Percentiles rank a stretch among this genome's conserved stretches.
Conservation (phyloP, 2,888 invertebrate species). For the Junonia oenone region DNA sequence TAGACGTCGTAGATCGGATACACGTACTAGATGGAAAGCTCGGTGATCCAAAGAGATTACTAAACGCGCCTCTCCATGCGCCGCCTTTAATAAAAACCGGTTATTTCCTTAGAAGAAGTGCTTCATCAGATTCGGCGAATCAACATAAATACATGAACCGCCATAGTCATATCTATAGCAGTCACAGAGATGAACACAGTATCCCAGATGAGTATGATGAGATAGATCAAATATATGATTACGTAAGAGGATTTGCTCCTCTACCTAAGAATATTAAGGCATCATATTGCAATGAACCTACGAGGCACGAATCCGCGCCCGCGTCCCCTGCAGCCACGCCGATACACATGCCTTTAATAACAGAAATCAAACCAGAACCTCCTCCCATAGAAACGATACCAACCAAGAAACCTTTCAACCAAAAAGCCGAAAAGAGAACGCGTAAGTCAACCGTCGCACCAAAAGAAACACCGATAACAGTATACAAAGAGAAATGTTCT, state of each 20-base stretch:
- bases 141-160: constrained; percentile 76
- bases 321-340: constrained; percentile 76
- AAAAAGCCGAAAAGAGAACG: constrained; percentile 86
- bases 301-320: constrained; percentile 77
- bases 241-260: constrained; percentile 95
- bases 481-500: constrained; percentile 80
- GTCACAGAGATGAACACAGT: constrained; percentile 82
- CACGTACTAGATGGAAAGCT: constrained; percentile 90
- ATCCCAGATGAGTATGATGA: constrained; percentile 93
- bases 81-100: constrained; percentile 80
- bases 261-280: constrained; percentile 89
- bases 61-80: constrained; percentile 63
- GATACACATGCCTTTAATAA: constrained; percentile 74
- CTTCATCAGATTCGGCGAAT: constrained; percentile 86
- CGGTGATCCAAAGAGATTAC: constrained; percentile 80
- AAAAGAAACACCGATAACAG: constrained; percentile 77
- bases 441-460: constrained; percentile 81
- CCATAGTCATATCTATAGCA: constrained; percentile 75
- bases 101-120: constrained; percentile 86
- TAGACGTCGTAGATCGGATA: constrained; percentile 88
- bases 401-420: constrained; percentile 84
- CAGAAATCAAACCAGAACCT: constrained; percentile 89
- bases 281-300: constrained; percentile 76
- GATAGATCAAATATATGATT: constrained; percentile 97
- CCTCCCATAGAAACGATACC: constrained; percentile 96